Base-by-base conservation (phyloP, 2,113 vertebrate species). In the Scatophagus argus region DNA sequence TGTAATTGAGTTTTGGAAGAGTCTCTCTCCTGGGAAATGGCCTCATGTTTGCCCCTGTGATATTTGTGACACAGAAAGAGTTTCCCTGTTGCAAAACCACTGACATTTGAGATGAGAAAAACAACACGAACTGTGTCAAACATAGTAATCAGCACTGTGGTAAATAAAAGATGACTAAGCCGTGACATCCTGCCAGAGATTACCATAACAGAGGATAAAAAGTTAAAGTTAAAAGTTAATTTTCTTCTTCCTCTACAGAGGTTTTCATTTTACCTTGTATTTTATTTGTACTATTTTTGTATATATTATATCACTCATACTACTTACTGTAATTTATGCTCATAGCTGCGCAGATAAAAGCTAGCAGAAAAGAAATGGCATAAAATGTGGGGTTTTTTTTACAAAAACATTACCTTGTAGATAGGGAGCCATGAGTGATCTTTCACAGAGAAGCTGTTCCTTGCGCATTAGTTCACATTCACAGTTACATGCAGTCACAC, bases 1-100 rank as follows among this genome's bases (percentile, higher is more conserved):
- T 89, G 81, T 91, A 85, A 92, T 86, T 85, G 81, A 81, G 74
- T 89, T 91, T 79, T 77, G 74, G 74, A 89, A 72, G 80, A 46
- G 6, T 54, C 73, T 83, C 52, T 77, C 79, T 79, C 85, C 56
- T 49, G 74, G 63, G 82, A 47, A 65, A 79, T 47, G 36, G 81
- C 79, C 77, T 56, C 58, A 56, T 78, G 43, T 87, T 86, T 82
- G 56, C 60, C 41, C 44, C 76, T 73, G 63, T 85, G 79, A 84
- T 87, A 84, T 91, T 84, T 88, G 76, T 73, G 85, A 85, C 81
- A 76, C 69, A 70, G 71, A 77, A 82, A 81, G 55, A 77, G 60
- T 65, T 83, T 71, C 68, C 68, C 75, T 90, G 87, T 85, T 87
- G 65, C 43, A 85, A 67, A 86, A 69, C 69, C 60, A 38, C 77